Base-by-base conservation (phyloP, 2,888 invertebrate species). In the Drosophila pseudotalamancana region DNA sequence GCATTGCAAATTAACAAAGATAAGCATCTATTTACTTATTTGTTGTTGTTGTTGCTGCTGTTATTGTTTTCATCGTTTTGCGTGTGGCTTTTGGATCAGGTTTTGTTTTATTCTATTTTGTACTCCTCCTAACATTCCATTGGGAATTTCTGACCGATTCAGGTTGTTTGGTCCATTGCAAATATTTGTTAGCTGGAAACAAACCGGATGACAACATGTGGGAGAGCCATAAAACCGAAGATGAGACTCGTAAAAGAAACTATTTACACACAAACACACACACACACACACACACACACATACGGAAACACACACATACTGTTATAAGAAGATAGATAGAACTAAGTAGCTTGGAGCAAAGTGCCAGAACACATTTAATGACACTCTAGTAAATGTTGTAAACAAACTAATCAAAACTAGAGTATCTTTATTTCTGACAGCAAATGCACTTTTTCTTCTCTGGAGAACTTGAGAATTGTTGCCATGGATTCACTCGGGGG, bases 81-180 rank as follows among this genome's bases (percentile, higher is more conserved):
- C 16, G 39, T 23, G 12, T 19, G 32, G 11, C 29, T 42, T 46
- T 35, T n/a, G n/a, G n/a, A n/a, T n/a, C n/a, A n/a, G 32, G 8
- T 45, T 50, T 29, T 60, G 14, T 37, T 14, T 40, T 11, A n/a
- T n/a, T n/a, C n/a, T n/a, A n/a, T 62, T 27, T 6, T 23, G 34
- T 32, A 9, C 29, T n/a, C n/a, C n/a, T n/a, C n/a, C n/a, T n/a
- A 46, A 56, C 74, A 84, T 77, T 55, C 73, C 64, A 51, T 48
- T 55, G 85, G 72, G 78, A 74, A 77, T 84, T 81, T 74, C 82
- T 48, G 29, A 46, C 42, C 43, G 40, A 32, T 68, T 65, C 61
- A 60, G 57, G 60, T 75, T 63, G 55, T 62, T 46, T 71, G 65
- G 48, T 12, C 23, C 27, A 49, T n/a, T n/a, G 40, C 43, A 37